phyloP scores from a whole-genome alignment of 2,797 vertebrate genomes.

The Euthynnus affinis region DNA sequence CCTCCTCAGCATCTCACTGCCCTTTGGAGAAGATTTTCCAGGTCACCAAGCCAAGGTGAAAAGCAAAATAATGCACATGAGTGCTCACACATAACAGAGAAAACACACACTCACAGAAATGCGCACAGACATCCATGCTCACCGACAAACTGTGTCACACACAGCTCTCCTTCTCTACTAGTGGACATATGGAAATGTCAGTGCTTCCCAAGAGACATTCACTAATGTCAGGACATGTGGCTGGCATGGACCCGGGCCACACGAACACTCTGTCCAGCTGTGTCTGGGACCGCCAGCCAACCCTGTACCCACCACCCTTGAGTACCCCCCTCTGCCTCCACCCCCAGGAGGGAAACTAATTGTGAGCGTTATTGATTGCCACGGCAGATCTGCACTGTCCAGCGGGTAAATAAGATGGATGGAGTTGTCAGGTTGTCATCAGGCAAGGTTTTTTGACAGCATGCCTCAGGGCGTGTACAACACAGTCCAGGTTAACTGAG shows the following conservation, averaged over 20 bases:
- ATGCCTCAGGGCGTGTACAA: conserved; percentile 77
- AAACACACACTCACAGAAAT: conserved; percentile 18
- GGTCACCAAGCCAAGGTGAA: conserved; percentile 83
- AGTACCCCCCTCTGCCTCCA: conserved; percentile 45
- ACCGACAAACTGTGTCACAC: conserved; percentile 32
- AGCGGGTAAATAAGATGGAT: conserved; percentile 87
- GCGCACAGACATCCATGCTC: conserved; percentile 14
- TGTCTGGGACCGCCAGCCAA: conserved; percentile 70
- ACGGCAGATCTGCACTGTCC: conserved; percentile 77
- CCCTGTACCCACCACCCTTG: conserved; percentile 9
- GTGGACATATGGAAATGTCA: conserved; percentile 83
- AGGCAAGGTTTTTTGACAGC: conserved; percentile 79
- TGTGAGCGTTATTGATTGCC: conserved; percentile 83
- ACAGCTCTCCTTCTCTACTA: conserved; percentile 37
- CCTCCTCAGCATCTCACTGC: conserved; percentile 45
- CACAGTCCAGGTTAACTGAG: conserved; percentile 77
- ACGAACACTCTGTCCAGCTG: conserved; percentile 81
- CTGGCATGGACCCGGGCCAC: conserved; percentile 72
- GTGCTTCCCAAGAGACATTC: conserved; percentile 70
- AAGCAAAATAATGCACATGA: conserved; percentile 66
- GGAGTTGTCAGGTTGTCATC: conserved; percentile 87
- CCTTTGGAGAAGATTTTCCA: conserved; percentile 76
- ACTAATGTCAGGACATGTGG: conserved; percentile 86
- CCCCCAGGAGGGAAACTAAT: conserved; percentile 73
- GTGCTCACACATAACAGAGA: conserved; percentile 28